Percentiles rank a stretch among this genome's conserved stretches.
Conservation (phyloP, 2,888 invertebrate genomes). For the Luperina testacea region DNA sequence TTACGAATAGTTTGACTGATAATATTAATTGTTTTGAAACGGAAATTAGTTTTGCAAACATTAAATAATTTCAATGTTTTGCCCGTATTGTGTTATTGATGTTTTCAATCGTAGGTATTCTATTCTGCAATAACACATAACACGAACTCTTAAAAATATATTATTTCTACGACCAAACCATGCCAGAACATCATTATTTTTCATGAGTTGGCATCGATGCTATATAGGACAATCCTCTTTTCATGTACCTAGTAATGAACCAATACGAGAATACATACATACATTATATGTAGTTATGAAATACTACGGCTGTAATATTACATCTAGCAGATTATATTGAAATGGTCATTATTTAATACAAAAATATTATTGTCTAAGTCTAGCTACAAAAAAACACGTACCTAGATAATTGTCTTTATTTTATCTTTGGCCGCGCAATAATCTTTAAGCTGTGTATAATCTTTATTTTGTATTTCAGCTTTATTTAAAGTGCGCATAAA, state of each 20-base stretch:
- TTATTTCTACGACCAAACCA: not conserved
- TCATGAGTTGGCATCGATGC: slow-evolving; percentile 36
- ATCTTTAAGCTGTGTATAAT: slow-evolving; percentile 13
- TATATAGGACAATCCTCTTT: slow-evolving; percentile 12
- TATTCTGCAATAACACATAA: slow-evolving; percentile 16
- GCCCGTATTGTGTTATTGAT: not conserved
- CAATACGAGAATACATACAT: slow-evolving; percentile 16
- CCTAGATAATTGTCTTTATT: slow-evolving; percentile 12
- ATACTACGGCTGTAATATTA: not conserved
- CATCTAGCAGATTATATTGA: not conserved
- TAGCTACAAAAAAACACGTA: not conserved
- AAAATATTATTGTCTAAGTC: not conserved
- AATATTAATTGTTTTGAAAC: slow-evolving; percentile 1
- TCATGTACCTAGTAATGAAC: slow-evolving; percentile 6
- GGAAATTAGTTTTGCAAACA: slow-evolving; percentile 20
- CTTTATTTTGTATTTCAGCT: slow-evolving; percentile 8
- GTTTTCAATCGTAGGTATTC: slow-evolving; percentile 11
- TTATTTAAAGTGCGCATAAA: slow-evolving; percentile 19
- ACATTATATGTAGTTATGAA: not conserved
- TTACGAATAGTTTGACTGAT: not conserved
- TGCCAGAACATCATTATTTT: slow-evolving; percentile 23
- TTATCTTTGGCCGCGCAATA: slow-evolving; percentile 12
- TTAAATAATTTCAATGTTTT: slow-evolving; percentile 7
- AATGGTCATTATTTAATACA: not conserved
- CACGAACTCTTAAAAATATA: not conserved